Base-by-base conservation (phyloP, 2,888 invertebrate genomes). In the Drosophila picticornis region DNA sequence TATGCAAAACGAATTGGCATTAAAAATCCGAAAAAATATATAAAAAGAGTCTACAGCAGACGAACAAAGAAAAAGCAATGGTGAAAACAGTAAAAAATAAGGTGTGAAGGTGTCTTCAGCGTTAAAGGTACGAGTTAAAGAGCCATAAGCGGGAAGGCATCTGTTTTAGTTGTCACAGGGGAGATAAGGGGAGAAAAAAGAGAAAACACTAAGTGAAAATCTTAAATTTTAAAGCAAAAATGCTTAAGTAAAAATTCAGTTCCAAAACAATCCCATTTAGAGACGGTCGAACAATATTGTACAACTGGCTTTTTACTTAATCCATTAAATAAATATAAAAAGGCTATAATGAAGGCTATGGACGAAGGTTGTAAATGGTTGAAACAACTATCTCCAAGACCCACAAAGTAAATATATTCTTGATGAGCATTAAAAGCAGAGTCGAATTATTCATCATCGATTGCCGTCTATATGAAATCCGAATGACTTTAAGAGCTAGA, bases 1-100 rank as follows among this genome's bases (percentile, higher is more conserved):
- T 90, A 90, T 90, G 90, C 84, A 90, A 90, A 90, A 67, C 75
- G 83, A 90, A 79, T 81, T 73, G 81, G 71, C 72, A 73, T 74
- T 72, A 75, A 72, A 79, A 61, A 52, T 36, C 46, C 46, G 2
- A 40, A 32, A 51, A 48, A 13, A 34, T 32, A 32, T 32, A 32
- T 11, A 7, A 29, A 50, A 46, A 16, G 22, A 0, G 13, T 25
- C 16, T 16, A 31, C 9, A 13, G 25, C 11, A 43, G 27, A 34
- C 38, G 38, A 43, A 57, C 16, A 65, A 36, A 4, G 38, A 6
- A n/a, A 16, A 51, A 19, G 43, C 6, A 56, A n/a, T n/a, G 25
- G 48, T n/a, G 50, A 50, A 38, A 29, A 13, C 51, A 55, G 13
- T 56, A 64, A 64, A 72, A 22, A 40, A 13, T 9, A 46, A 9